Evolutionary conservation across 1,140 invertebrate genomes (phyloP).

Genomic region (Pissodes strobi): DNA sequence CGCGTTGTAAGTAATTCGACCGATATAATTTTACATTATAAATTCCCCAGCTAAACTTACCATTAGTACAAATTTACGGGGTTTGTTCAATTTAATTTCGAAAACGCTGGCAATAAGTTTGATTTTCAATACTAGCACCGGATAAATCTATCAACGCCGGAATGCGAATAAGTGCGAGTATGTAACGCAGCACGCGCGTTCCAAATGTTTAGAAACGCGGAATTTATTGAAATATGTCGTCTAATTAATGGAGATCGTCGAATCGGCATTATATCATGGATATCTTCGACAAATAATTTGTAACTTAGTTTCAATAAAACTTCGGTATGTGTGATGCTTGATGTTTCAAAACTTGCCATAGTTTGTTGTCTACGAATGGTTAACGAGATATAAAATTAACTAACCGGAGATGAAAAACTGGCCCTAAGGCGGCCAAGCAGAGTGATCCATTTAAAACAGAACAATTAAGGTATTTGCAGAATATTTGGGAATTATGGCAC

Average conservation of each 20-base stretch:
- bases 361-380: too few species aligned
- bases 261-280: conserved; percentile 2
- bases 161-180: conserved; percentile 16
- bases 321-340: too few species aligned
- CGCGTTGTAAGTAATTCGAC: background rate
- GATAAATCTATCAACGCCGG: conserved; percentile 23
- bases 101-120: conserved; percentile 22
- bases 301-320: too few species aligned
- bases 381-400: too few species aligned
- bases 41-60: conserved; percentile 10
- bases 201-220: conserved; percentile 17
- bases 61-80: conserved; percentile 25
- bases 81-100: conserved; percentile 25
- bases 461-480: too few species aligned
- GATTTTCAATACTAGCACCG: conserved; percentile 23
- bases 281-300: too few species aligned
- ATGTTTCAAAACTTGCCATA: too few species aligned
- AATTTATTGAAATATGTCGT: background rate
- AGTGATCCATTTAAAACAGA: too few species aligned
- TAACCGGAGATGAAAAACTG: too few species aligned
- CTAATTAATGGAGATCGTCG: background rate
- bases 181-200: conserved; percentile 17
- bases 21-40: conserved; percentile 20
- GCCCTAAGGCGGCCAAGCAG: too few species aligned
- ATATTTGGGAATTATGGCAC: too few species aligned